These are phyloP conservation scores for Malthinus flaveolus DNA, from an alignment of 2,888 invertebrate species.

Conservation along the genomic window DNA sequence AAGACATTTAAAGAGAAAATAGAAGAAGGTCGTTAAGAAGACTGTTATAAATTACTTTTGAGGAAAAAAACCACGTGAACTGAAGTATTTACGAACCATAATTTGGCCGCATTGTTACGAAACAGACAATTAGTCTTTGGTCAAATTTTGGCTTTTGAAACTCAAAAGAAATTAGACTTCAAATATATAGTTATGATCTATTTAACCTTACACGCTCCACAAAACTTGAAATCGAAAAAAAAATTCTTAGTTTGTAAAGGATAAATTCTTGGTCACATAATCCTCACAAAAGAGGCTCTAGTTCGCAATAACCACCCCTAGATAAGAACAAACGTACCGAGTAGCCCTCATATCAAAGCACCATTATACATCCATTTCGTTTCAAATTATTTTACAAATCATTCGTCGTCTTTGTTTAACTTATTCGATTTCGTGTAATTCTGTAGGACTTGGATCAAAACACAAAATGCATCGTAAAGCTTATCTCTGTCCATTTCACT, in stretches of 20 bases:
- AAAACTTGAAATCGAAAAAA: not conserved
- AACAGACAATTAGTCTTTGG: conserved; percentile 14
- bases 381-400: conserved; percentile 10
- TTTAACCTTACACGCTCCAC: not conserved
- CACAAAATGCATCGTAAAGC: conserved; percentile 20
- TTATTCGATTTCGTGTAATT: not conserved
- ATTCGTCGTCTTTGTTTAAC: conserved; percentile 4
- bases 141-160: conserved; percentile 19
- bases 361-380: conserved; percentile 16
- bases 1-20: conserved; percentile 18
- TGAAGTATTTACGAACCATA: conserved; percentile 22
- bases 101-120: conserved; percentile 14
- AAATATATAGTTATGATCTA: conserved; percentile 5
- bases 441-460: conserved; percentile 23
- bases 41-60: conserved; percentile 5
- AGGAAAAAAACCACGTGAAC: conserved; percentile 4
- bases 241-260: conserved; percentile 4
- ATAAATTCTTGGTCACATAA: conserved; percentile 31
- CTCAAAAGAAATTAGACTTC: conserved; percentile 9
- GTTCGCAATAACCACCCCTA: conserved; percentile 33
- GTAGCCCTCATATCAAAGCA: conserved; percentile 32
- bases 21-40: conserved; percentile 3
- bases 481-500: conserved; percentile 38
- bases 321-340: conserved; percentile 34
- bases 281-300: conserved; percentile 33